Evolutionary conservation across 2,113 vertebrate species (phyloP).

Genomic region (Speoplatyrhinus poulsoni): DNA sequence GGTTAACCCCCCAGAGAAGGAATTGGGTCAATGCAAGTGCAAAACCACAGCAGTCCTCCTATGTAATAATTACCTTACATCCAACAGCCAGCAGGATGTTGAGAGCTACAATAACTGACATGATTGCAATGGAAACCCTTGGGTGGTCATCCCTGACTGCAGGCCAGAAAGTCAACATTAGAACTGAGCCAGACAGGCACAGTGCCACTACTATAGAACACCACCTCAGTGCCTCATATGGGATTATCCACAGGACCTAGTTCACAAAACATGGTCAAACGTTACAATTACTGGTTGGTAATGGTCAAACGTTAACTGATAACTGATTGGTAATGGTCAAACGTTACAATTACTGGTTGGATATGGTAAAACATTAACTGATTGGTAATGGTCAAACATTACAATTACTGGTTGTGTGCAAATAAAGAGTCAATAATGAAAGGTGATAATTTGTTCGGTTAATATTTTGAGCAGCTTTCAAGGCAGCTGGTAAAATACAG

Average conservation of each 20-base stretch:
- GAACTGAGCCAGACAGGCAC: conserved; percentile 88
- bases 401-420: too few relatives aligned
- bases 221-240: conserved; percentile 84
- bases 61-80: conserved; percentile 82
- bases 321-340: too few relatives aligned
- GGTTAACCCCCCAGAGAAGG: neutral
- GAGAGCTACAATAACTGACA: conserved; percentile 80
- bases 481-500: neutral
- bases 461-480: too few relatives aligned
- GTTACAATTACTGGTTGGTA: neutral
- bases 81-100: conserved; percentile 88
- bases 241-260: conserved; percentile 91
- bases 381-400: too few relatives aligned
- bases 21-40: conserved; percentile 13
- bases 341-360: too few relatives aligned
- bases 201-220: conserved; percentile 83
- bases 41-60: neutral
- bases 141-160: conserved; percentile 89
- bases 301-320: too few relatives aligned
- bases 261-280: conserved; percentile 9
- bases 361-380: too few relatives aligned
- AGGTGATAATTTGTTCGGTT: too few relatives aligned
- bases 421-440: too few relatives aligned
- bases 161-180: conserved; percentile 95
- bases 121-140: conserved; percentile 77